A percentile compares a stretch with the other conserved stretches of the same genome.
phyloP scores from a whole-genome alignment of 1,140 invertebrate genomes.

The Meloidogyne exigua region DNA sequence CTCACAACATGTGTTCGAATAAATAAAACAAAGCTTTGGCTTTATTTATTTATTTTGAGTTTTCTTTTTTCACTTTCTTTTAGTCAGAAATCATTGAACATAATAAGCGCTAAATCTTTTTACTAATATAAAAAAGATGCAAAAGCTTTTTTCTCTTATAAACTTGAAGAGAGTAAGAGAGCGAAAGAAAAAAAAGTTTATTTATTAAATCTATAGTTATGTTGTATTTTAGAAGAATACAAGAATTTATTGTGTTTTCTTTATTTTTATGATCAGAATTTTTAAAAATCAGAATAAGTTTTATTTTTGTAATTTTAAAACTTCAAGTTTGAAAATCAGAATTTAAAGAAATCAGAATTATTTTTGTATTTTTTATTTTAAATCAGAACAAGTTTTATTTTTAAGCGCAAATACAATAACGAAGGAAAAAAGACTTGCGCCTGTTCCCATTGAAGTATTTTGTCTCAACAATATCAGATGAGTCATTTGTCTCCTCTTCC shows the following conservation, averaged over 20 bases:
- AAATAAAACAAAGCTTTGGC: too few relatives aligned
- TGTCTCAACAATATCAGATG: neutral
- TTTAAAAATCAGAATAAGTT: neutral
- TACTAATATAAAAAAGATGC: neutral
- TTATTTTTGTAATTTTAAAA: too few relatives aligned
- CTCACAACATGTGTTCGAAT: neutral
- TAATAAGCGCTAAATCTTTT: neutral
- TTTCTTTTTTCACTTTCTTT: neutral
- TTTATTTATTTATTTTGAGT: too few relatives aligned
- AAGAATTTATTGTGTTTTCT: neutral
- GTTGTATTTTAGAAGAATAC: neutral
- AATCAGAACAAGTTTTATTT: too few relatives aligned
- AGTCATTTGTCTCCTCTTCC: slow-evolving; percentile 26
- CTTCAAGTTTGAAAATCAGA: too few relatives aligned
- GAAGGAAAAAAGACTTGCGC: neutral
- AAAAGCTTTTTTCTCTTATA: neutral
- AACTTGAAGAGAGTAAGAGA: neutral
- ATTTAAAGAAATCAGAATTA: neutral
- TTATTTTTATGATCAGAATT: neutral
- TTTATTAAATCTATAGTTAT: neutral
- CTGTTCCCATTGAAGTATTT: neutral
- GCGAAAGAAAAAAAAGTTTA: neutral
- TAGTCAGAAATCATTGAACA: neutral
- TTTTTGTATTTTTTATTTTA: neutral
- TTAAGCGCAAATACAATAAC: neutral